Conservation (phyloP, 2,888 invertebrate genomes). For the Busseola fusca region DNA sequence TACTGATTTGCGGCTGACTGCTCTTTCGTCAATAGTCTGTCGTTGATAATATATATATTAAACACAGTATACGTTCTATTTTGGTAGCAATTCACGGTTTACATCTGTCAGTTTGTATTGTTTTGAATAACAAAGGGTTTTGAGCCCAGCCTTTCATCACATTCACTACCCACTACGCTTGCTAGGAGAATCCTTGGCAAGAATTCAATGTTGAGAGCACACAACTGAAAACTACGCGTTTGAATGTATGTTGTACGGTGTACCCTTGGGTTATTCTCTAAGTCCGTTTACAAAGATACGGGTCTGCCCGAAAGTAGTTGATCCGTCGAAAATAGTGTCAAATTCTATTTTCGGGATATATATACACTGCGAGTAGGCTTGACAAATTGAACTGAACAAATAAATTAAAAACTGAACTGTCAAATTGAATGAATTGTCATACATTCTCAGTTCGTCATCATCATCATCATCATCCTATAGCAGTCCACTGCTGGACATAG, state of each 20-base stretch:
- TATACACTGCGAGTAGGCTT: background rate
- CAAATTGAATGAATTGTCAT: background rate
- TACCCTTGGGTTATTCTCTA: background rate
- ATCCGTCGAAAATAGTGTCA: background rate
- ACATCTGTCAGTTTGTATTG: background rate
- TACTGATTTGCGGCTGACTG: background rate
- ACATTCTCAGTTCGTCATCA: background rate
- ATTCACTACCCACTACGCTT: background rate
- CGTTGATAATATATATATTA: conserved; percentile 6
- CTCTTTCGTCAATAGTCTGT: background rate
- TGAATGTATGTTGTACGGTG: background rate
- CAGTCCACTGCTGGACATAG: no score
- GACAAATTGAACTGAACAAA: background rate
- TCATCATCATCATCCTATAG: no score
- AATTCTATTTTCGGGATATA: background rate
- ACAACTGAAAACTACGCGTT: background rate
- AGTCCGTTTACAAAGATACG: background rate
- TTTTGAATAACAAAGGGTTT: background rate
- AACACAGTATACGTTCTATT: conserved; percentile 3
- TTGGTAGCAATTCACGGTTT: conserved; percentile 1
- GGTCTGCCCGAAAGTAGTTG: background rate
- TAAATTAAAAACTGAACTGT: no score
- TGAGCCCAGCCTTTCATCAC: no score
- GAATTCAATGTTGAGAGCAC: background rate
- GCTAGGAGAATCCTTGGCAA: background rate